Conservation (phyloP, 1,140 invertebrate genomes). For the Pogonognathellus flavescens region DNA sequence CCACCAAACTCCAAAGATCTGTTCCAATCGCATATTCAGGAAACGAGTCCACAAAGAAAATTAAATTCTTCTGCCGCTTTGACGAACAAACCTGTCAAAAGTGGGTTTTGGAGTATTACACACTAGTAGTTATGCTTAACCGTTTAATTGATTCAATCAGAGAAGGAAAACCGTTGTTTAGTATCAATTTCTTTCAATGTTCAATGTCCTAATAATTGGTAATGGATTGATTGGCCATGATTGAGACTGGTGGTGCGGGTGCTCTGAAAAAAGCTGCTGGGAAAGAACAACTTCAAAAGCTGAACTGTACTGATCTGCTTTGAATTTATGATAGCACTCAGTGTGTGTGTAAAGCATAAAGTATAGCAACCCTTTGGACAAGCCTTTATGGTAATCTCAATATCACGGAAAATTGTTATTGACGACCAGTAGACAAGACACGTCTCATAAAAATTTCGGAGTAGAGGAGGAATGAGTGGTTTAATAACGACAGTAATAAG, state of each 20-base stretch:
- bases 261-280: slow-evolving; percentile 13
- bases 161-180: slow-evolving; percentile 31
- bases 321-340: not conserved
- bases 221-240: slow-evolving; percentile 24
- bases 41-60: not conserved
- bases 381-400: slow-evolving; percentile 3
- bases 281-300: not conserved
- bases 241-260: slow-evolving; percentile 7
- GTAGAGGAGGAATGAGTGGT: slow-evolving; percentile 31
- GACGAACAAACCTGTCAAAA: slow-evolving; percentile 36
- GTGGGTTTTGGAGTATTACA: slow-evolving; percentile 18
- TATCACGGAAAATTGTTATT: slow-evolving; percentile 17
- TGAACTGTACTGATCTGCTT: slow-evolving; percentile 2
- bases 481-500: slow-evolving; percentile 49
- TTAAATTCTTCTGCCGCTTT: slow-evolving; percentile 4
- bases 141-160: slow-evolving; percentile 45
- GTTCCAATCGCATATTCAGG: not conserved
- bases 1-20: too few relatives aligned
- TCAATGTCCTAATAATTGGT: slow-evolving; percentile 49
- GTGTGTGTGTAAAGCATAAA: not conserved
- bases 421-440: slow-evolving; percentile 17
- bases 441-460: slow-evolving; percentile 17
- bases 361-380: not conserved
- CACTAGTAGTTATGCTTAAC: slow-evolving; percentile 33
- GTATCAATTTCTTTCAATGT: slow-evolving; percentile 46